A percentile compares a stretch with the other conserved stretches of the same genome.
Conservation (phyloP, 2,888 invertebrate species). For the Scaptomyza tumidula region DNA sequence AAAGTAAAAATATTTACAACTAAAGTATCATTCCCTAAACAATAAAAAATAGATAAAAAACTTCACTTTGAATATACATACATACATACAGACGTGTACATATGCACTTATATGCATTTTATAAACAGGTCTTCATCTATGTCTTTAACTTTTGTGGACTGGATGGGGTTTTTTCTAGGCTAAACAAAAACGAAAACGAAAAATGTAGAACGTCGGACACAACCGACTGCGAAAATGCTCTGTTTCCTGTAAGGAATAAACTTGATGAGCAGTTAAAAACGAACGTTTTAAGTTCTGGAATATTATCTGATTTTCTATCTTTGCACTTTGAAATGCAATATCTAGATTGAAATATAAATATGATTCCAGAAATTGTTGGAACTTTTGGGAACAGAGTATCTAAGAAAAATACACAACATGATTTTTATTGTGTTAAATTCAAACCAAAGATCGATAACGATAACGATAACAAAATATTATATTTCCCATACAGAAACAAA, state of each 20-base stretch:
- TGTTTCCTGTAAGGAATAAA: background rate
- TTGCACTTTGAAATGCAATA: no score
- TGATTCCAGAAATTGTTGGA: no score
- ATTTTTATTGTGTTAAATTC: conserved; percentile 36
- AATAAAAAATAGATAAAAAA: background rate
- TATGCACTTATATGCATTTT: conserved; percentile 60
- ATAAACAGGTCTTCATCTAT: conserved; percentile 74
- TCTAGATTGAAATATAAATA: no score
- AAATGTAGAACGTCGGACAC: conserved; percentile 4
- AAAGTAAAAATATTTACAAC: conserved; percentile 40
- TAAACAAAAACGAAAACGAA: conserved; percentile 23
- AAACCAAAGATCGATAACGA: conserved; percentile 35
- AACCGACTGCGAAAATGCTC: conserved; percentile 7
- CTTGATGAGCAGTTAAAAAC: background rate
- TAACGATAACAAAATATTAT: conserved; percentile 43
- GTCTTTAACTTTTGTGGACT: conserved; percentile 76
- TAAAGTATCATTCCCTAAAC: conserved; percentile 22
- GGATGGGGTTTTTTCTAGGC: conserved; percentile 71
- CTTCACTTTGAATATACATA: conserved; percentile 17
- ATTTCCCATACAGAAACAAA: conserved; percentile 50
- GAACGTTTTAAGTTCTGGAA: background rate
- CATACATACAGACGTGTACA: conserved; percentile 36
- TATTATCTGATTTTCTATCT: background rate
- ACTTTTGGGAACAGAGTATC: conserved; percentile 5
- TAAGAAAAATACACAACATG: conserved; percentile 4